These are phyloP conservation scores for Melanerpes formicivorus DNA, from an alignment of 2,113 vertebrate genomes.

Conservation along the genomic window DNA sequence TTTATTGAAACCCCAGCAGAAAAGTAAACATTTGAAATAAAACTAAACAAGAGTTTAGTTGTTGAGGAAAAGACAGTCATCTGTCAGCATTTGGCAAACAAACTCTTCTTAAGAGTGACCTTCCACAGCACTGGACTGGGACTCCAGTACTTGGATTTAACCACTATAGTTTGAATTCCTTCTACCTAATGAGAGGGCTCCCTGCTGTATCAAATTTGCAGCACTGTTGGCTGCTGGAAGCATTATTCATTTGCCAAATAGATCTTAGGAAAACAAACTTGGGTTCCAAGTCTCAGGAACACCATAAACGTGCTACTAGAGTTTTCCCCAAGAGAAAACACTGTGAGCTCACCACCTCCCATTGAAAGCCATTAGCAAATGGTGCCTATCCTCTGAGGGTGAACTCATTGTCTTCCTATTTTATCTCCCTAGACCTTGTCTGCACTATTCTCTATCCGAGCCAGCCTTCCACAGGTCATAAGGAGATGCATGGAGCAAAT, in stretches of 20 bases:
- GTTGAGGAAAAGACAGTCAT: constrained; percentile 47
- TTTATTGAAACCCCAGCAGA: constrained; percentile 48
- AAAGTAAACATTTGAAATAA: constrained; percentile 67
- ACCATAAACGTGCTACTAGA: not conserved
- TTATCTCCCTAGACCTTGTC: not conserved
- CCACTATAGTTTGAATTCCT: not conserved
- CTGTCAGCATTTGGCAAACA: constrained; percentile 31
- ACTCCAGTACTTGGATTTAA: not conserved
- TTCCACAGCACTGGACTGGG: not conserved
- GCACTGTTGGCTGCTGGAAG: constrained; percentile 1
- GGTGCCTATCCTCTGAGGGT: not conserved
- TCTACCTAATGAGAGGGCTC: not conserved
- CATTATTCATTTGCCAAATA: not conserved
- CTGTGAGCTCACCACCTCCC: not conserved
- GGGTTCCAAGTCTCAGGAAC: not conserved
- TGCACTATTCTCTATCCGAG: not conserved
- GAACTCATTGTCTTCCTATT: not conserved
- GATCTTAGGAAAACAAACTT: not conserved
- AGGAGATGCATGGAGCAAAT: fast-evolving
- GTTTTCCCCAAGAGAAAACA: not conserved
- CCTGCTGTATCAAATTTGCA: not conserved
- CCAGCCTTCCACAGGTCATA: not conserved
- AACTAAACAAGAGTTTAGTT: constrained; percentile 59
- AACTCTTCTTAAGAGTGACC: not conserved
- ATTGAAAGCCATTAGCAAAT: not conserved